Evolutionary conservation across 2,888 invertebrate species (phyloP).

Genomic region (Eupithecia tripunctaria): DNA sequence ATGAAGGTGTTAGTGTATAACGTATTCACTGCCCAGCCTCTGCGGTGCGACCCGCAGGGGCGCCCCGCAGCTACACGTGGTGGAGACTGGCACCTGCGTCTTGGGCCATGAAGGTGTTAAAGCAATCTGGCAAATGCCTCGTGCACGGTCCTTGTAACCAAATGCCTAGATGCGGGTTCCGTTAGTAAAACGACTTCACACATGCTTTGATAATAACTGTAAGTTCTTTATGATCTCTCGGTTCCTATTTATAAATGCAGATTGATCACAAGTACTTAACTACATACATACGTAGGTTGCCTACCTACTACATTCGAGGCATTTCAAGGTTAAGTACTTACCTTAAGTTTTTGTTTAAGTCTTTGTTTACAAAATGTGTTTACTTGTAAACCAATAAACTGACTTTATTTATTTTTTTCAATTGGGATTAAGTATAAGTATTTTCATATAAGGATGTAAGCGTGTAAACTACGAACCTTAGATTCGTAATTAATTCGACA

Average conservation of each 20-base stretch:
- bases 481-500: no score
- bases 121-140: not conserved
- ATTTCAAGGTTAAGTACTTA: not conserved
- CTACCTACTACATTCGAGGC: not conserved
- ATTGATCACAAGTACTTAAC: not conserved
- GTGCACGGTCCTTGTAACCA: not conserved
- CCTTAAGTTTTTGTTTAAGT: not conserved
- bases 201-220: not conserved
- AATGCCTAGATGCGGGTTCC: not conserved
- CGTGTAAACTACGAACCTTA: no score
- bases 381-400: not conserved
- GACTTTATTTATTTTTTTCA: not conserved
- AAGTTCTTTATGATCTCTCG: not conserved
- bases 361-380: not conserved
- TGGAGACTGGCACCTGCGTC: no score
- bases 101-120: no score
- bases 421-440: not conserved
- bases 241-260: not conserved
- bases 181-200: not conserved
- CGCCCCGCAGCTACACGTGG: no score
- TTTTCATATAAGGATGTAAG: not conserved
- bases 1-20: no score
- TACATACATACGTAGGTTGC: no score
- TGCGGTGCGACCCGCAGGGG: no score
- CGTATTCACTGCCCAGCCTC: no score